Base-by-base conservation (phyloP, 2,797 vertebrate species). In the Helarctos malayanus region DNA sequence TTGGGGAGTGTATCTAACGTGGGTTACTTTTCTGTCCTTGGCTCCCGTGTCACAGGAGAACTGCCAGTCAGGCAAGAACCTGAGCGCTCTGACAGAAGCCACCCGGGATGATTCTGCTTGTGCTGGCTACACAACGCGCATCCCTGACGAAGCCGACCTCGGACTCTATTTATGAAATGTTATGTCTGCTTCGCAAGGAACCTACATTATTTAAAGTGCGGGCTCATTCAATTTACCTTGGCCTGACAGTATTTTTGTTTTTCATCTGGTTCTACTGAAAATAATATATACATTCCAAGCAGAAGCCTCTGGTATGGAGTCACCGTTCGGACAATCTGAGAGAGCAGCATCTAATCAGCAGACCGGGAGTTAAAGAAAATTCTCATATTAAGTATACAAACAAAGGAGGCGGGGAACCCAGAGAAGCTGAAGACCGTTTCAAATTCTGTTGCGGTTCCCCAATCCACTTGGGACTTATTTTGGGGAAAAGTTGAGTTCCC, bases 111-210 rank as follows among this genome's bases (percentile, higher is more conserved):
- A 95, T 91, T 97, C 79, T 90, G 95, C 87, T 57, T 93, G 52
- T 73, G 89, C 92, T 57, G 85, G 90, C 86, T 79, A 89, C 85
- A 88, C 92, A 95, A 93, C 19, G 18, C 41, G 49, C 87, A 89
- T 73, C 85, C 68, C 86, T 94, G 97, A 96, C 86, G 89, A 97
- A 93, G 81, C 93, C 69, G 89, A 76, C 81, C 49, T 94, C 59
- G 59, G 80, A 86, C 84, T 94, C 4, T 90, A 91, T 82, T 95
- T 97, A 71, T 80, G 73, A 96, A 94, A 97, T 86, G 90, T 89
- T 97, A 73, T 87, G 71, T 94, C 96, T 96, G 80, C 84, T 87
- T 85, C 85, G 91, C 68, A 94, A 90, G 76, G 81, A 96, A 73
- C 47, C 71, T 63, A 18, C 27, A 82, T 95, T 86, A 96, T 84